phyloP scores from a whole-genome alignment of 1,140 invertebrate genomes.

The Lucilia sericata region DNA sequence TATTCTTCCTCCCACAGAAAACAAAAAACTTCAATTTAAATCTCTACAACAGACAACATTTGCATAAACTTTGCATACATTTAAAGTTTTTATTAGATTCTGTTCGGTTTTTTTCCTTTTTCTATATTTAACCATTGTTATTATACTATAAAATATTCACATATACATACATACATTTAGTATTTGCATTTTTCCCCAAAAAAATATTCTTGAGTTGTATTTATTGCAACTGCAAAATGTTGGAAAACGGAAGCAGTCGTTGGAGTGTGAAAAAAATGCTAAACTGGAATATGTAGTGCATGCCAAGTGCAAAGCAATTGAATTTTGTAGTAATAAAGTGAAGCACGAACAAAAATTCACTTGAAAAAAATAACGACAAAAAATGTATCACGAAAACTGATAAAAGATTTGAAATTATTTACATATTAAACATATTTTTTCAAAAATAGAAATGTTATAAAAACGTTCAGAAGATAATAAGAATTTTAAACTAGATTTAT shows the following conservation, averaged over 20 bases:
- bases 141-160: no score
- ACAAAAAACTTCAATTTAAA: background rate
- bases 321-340: no score
- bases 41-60: background rate
- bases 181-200: background rate
- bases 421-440: no score
- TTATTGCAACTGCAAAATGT: background rate
- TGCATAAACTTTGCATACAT: background rate
- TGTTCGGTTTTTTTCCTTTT: background rate
- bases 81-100: background rate
- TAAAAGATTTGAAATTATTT: no score
- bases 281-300: background rate
- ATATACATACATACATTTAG: no score
- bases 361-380: no score
- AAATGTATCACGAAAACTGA: no score
- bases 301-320: background rate
- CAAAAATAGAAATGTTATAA: no score
- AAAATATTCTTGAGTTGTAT: background rate
- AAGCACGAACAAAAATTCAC: no score
- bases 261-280: slow-evolving; percentile 9
- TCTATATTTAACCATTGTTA: no score
- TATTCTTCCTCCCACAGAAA: background rate
- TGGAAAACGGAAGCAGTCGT: background rate
- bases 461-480: no score
- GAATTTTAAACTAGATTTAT: no score